Base-by-base conservation (phyloP, 2,888 invertebrate species). In the Aromia moschata region DNA sequence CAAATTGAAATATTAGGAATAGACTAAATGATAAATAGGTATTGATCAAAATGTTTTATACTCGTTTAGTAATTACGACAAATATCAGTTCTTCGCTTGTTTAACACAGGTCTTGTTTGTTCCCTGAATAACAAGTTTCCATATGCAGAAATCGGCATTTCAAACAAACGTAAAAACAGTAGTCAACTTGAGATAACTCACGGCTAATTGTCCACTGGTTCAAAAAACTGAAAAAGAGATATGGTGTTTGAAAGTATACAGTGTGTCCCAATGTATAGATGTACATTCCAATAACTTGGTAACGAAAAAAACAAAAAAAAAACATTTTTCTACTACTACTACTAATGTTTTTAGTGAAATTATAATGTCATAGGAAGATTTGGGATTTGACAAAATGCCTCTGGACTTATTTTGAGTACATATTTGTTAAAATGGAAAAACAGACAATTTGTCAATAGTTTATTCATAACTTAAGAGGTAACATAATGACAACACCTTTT, bases 81-180 rank as follows among this genome's bases (percentile, higher is more conserved):
- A 25, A 3, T 25, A 25, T n/a, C 25, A 36, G 16, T 33, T 46
- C 15, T 16, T 46, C 31, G 30, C 31, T 45, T 33, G 30, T 45
- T 10, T 11, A 7, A n/a, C 10, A 36, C 0, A 1, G 30, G 9
- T 11, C 7, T 46, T 16, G 4, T 18, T 33, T 5, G 16, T 16
- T 9, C 17, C 20, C 7, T 17, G 18, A 14, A 49, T 37, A 9
- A 15, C 3, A 3, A 37, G 12, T 46, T 72, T 71, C 53, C 69
- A 69, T n/a, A 73, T 36, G 68, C 69, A 9, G 64, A 56, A 18
- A 68, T 60, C 1, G 73, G 73, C 59, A 70, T 62, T 61, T 73
- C 73, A 16, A 72, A 62, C 10, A 65, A 56, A 41, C 18, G 65
- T 70, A n/a, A 73, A 7, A 0, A 68, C 9, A 5, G 56, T 4